Percentiles rank a stretch among this genome's conserved stretches.
Evolutionary conservation across 35 echinoderm and acorn worm species (phyloP).

Genomic region (Ophioderma brevispina): DNA sequence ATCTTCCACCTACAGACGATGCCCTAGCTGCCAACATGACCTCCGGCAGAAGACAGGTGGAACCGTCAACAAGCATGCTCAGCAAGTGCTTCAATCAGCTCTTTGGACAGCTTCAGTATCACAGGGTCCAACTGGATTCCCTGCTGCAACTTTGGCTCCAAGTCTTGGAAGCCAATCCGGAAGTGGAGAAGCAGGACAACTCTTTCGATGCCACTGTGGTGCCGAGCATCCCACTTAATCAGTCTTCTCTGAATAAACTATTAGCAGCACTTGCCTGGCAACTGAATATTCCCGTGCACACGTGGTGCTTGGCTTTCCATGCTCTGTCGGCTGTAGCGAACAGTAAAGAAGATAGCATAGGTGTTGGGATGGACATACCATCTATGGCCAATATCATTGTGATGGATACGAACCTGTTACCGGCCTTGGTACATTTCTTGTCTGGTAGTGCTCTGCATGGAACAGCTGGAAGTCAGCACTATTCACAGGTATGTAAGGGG

Average conservation of each 20-base stretch:
- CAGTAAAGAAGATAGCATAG: constrained; percentile 29
- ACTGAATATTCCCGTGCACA: constrained; percentile 64
- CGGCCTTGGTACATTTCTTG: constrained; percentile 77
- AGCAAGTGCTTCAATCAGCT: constrained; percentile 83
- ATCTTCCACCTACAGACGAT: constrained; percentile 20
- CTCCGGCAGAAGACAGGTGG: constrained; percentile 12
- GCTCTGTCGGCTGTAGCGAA: constrained; percentile 70
- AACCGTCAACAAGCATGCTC: constrained; percentile 71
- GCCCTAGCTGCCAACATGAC: constrained; percentile 23
- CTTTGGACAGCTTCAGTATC: constrained; percentile 62
- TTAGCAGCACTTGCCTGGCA: constrained; percentile 64
- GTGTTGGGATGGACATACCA: constrained; percentile 22
- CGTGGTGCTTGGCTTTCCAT: constrained; percentile 89
- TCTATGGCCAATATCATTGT: constrained; percentile 70
- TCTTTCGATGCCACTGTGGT: constrained; percentile 60
- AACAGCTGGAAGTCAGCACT: constrained; percentile 53
- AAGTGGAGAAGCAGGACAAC: constrained; percentile 40
- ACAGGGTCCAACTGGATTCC: constrained; percentile 38
- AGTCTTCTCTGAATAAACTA: constrained; percentile 61
- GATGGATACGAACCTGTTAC: constrained; percentile 70
- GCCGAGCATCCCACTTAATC: constrained; percentile 70
- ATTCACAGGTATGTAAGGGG: constrained; percentile 77
- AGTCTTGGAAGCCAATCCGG: constrained; percentile 43
- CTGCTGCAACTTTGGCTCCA: constrained; percentile 76
- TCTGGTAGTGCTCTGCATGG: constrained; percentile 72